Evolutionary conservation across 2,113 vertebrate species (phyloP), one percentile per base, ranked within the genome.

Genomic region (Aptenodytes patagonicus): DNA sequence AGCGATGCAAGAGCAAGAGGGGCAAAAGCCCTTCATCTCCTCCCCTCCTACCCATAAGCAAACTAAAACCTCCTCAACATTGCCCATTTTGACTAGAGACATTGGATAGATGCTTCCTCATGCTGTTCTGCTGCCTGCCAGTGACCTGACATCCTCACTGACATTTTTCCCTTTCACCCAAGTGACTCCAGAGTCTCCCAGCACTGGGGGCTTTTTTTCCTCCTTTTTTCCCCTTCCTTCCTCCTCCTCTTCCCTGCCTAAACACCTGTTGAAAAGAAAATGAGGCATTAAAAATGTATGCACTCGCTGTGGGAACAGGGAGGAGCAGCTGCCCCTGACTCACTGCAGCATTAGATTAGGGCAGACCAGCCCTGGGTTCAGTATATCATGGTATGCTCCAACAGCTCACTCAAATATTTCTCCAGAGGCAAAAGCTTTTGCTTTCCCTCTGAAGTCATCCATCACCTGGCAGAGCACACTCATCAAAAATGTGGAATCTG

Each of bases 381-480:
- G 25, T 34, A 4, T 58, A 61, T 89, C 28, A 19, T 7, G 25
- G 44, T 92, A 61, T 47, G 26, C 34, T 85, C 85, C 26, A 86
- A 34, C n/a, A 55, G 38, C 80, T 75, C 57, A 70, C 70, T 86
- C 69, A 9, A 64, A 32, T 94, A 94, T 91, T 95, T 96, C 62
- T 76, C 44, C 40, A n/a, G 92, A 80, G 95, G 72, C 32, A 47
- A 78, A 81, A 76, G 58, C 61, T 66, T 94, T 92, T 92, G 21
- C 92, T 92, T 76, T 94, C 21, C 80, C 62, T 94, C 91, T 55
- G 85, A 94, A 91, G 62, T 69, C n/a, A 62, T 85, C 86, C 87
- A 95, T 96, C 93, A 92, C 51, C 94, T 78, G 52, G 21, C 52
- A 79, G 57, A 75, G 55, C 36, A 61, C 62, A 62, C 72, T 81